Conservation (phyloP, 1,140 invertebrate genomes). For the Pseudoatta argentina region DNA sequence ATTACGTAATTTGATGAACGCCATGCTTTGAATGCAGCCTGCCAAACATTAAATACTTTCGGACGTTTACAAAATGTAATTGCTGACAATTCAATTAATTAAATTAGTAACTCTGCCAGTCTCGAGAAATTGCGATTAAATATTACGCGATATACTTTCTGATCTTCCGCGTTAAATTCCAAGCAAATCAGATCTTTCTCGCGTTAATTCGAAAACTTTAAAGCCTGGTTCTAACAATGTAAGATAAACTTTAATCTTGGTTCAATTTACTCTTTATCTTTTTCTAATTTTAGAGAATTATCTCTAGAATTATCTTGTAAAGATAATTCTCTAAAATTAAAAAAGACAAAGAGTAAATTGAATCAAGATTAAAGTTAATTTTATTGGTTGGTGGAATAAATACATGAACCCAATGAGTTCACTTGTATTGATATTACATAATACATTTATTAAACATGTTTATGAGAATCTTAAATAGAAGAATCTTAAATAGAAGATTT, state of each 20-base stretch:
- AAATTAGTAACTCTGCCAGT: background rate
- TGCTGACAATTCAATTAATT: slow-evolving; percentile 8
- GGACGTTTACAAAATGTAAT: background rate
- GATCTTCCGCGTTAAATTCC: slow-evolving; percentile 8
- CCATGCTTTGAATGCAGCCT: background rate
- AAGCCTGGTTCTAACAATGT: too few species aligned
- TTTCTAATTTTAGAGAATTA: too few species aligned
- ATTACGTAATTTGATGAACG: slow-evolving; percentile 23
- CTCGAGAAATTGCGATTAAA: slow-evolving; percentile 26
- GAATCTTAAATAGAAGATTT: background rate
- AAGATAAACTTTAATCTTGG: too few species aligned
- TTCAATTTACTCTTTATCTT: too few species aligned
- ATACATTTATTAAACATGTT: background rate
- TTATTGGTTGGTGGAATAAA: too few species aligned
- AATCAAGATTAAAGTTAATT: too few species aligned
- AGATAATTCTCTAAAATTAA: too few species aligned
- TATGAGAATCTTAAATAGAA: background rate
- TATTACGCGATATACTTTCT: background rate
- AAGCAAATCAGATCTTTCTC: slow-evolving; percentile 2
- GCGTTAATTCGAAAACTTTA: background rate
- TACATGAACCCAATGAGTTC: background rate
- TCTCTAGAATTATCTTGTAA: too few species aligned
- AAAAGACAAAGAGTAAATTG: too few species aligned
- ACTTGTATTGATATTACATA: background rate
- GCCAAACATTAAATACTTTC: background rate